A percentile compares a stretch with the other conserved stretches of the same genome.
Conservation (phyloP, 2,888 invertebrate genomes). For the Polietes domitor region DNA sequence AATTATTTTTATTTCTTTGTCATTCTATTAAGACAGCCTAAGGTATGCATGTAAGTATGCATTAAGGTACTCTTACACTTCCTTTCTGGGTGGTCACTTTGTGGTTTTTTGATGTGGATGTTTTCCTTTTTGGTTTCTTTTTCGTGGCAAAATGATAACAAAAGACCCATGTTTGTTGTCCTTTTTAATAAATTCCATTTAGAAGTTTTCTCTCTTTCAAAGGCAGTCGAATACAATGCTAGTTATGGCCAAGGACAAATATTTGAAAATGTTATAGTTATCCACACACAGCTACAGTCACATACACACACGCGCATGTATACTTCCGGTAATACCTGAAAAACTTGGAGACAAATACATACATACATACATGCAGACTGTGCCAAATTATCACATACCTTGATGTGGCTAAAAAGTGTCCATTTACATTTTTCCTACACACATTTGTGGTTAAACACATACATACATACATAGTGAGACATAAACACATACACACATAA, state of each 20-base stretch:
- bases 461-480: background rate
- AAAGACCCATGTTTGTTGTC: background rate
- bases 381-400: background rate
- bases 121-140: background rate
- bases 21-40: too few species aligned
- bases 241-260: background rate
- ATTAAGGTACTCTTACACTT: background rate
- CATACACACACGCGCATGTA: background rate
- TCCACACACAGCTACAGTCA: background rate
- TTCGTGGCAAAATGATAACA: background rate
- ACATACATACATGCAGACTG: background rate
- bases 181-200: background rate
- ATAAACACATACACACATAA: slow-evolving; percentile 17
- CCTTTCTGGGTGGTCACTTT: slow-evolving; percentile 25
- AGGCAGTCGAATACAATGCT: background rate
- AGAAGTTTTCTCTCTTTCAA: background rate
- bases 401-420: slow-evolving; percentile 21
- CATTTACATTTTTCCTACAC: slow-evolving; percentile 46
- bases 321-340: background rate
- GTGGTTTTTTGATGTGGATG: background rate
- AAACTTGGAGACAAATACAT: background rate
- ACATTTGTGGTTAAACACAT: background rate
- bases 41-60: too few species aligned
- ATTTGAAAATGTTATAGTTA: background rate
- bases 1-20: too few species aligned